These are phyloP conservation scores for Pantherophis alleghaniensis DNA, from an alignment of 2,797 vertebrate species.

Conservation along the genomic window DNA sequence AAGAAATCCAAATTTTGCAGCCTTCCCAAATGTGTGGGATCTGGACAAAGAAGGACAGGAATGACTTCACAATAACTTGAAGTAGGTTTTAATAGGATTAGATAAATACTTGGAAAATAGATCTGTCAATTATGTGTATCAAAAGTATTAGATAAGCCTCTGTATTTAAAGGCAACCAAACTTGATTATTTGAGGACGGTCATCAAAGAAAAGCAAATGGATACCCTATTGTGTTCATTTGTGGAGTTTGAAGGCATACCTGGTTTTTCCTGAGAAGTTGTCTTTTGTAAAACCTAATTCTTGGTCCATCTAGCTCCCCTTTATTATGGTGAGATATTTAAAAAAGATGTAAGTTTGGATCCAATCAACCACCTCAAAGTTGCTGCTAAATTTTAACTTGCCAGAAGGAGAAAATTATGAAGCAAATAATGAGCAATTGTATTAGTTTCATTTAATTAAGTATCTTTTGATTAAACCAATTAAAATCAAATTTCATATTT, in stretches of 20 bases:
- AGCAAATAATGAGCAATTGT: neutral
- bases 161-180: neutral
- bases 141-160: neutral
- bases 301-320: neutral
- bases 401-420: neutral
- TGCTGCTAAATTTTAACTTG: neutral
- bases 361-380: neutral
- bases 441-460: neutral
- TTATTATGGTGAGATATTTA: neutral
- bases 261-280: neutral
- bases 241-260: neutral
- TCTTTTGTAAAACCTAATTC: neutral
- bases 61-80: neutral
- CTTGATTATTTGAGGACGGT: neutral
- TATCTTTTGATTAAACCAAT: neutral
- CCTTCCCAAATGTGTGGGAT: neutral
- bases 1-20: neutral
- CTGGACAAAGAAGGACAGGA: neutral
- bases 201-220: neutral
- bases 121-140: neutral
- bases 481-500: neutral
- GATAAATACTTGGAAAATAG: neutral
- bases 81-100: constrained; percentile 1
- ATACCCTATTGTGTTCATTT: neutral
- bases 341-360: neutral